Evolutionary conservation across 2,888 invertebrate species (phyloP), one percentile per base, ranked within the genome.

Genomic region (Limnephilus lunatus): DNA sequence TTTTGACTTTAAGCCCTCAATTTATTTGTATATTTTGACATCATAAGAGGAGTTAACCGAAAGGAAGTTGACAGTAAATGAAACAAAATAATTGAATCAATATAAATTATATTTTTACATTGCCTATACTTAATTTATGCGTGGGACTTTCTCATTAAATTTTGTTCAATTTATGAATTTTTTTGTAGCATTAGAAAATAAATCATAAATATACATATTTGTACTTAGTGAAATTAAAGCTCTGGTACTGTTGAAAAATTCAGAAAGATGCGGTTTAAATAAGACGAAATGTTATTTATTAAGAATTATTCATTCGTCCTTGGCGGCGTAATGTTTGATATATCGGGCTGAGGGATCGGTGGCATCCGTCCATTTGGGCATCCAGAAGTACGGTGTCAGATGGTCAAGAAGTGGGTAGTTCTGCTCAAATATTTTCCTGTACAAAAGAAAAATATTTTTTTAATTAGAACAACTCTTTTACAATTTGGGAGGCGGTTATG

Each of bases 331-430:
- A 95, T 97, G 97, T 94, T 97, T 96, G 93, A 98, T 97, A 94
- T 97, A 98, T 94, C 98, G 96, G 0, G 98, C 98, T 0, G 98
- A 98, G 25, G 98, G 98, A 95, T 98, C 98, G 0, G 96, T 95
- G 0, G 97, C 97, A 93, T 97, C 96, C 0, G 97, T 91, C 98
- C 98, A 98, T 94, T 97, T 96, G 0, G 98, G 98, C 98, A 98
- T 98, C 98, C 98, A 98, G 94, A 96, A 98, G 94, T 97, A 97
- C 0, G 98, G 98, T 85, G 97, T 96, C 92, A 98, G 97, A 94
- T 96, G 96, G 91, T 97, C 96, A 94, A 97, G 96, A 2, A 96
- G 96, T 1, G 96, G 95, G 94, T 96, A 98, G 86, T 96, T 96
- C 94, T 97, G 97, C 94, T 98, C 98, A 94, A 98, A 98, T 39